phyloP scores from a whole-genome alignment of 2,113 vertebrate species.

The Albula glossodonta region DNA sequence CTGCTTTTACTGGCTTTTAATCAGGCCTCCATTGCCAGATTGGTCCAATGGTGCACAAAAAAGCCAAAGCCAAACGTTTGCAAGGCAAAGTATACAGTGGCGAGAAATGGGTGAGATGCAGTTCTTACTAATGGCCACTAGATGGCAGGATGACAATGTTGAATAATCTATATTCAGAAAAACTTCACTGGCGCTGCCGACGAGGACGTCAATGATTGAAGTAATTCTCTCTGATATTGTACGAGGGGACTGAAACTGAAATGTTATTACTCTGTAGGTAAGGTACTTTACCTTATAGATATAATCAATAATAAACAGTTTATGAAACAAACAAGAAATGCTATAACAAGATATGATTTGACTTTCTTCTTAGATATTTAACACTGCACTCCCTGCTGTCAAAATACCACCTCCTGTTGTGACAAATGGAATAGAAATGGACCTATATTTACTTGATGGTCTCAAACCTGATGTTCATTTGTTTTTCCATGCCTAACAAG shows the following conservation, averaged over 20 bases:
- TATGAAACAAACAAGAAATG: not conserved
- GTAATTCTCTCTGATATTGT: not conserved
- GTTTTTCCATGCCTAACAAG: too few species aligned
- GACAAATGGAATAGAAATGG: too few species aligned
- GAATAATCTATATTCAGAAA: not conserved
- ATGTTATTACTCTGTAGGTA: not conserved
- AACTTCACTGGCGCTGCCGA: not conserved
- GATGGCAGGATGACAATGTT: not conserved
- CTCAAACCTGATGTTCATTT: too few species aligned
- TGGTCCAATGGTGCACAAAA: not conserved
- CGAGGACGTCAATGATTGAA: not conserved
- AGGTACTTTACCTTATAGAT: not conserved
- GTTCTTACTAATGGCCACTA: not conserved
- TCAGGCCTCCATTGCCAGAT: not conserved
- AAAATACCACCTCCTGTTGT: too few species aligned
- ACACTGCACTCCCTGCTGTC: too few species aligned
- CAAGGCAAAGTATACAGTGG: not conserved
- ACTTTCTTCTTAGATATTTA: too few species aligned
- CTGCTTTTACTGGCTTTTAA: constrained; percentile 5
- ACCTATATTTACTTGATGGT: too few species aligned
- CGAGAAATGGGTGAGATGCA: not conserved
- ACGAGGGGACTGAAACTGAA: too few species aligned
- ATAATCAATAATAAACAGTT: not conserved
- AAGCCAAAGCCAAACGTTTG: not conserved
- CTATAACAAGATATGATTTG: too few species aligned